Percentiles rank a stretch among this genome's conserved stretches.
Evolutionary conservation across 1,140 invertebrate species (phyloP).

Genomic region (Pseudomyrmex dendroicus): DNA sequence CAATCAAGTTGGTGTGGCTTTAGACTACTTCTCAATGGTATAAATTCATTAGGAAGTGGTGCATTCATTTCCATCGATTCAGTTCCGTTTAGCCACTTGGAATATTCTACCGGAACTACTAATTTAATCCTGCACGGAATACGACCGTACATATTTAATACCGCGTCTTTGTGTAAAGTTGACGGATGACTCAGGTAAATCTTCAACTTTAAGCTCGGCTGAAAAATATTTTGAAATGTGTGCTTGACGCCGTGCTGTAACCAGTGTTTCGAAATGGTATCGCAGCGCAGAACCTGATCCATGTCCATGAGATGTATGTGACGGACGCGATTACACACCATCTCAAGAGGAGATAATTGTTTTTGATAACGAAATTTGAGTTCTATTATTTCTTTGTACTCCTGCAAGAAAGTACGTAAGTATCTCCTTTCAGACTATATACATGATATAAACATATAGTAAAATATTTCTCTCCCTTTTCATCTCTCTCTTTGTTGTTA

Average conservation of each 20-base stretch:
- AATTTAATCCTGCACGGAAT: slow-evolving; percentile 58
- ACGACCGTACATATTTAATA: no score
- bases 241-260: no score
- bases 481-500: no score
- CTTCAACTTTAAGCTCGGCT: no score
- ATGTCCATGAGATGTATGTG: neutral
- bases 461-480: no score
- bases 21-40: slow-evolving; percentile 93
- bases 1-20: slow-evolving; percentile 79
- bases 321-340: no score
- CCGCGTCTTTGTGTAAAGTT: no score
- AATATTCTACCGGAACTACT: slow-evolving; percentile 88
- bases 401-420: slow-evolving; percentile 83
- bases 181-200: no score
- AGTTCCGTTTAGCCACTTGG: slow-evolving; percentile 89
- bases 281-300: neutral
- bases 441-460: no score
- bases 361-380: slow-evolving; percentile 97
- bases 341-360: slow-evolving; percentile 85
- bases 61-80: slow-evolving; percentile 87
- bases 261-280: no score
- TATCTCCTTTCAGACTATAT: no score
- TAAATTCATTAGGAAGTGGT: slow-evolving; percentile 95
- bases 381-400: slow-evolving; percentile 91
- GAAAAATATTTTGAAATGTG: no score